A percentile compares a stretch with the other conserved stretches of the same genome.
These are phyloP conservation scores for Fregata magnificens DNA, from an alignment of 2,113 vertebrate genomes.

Conservation along the genomic window DNA sequence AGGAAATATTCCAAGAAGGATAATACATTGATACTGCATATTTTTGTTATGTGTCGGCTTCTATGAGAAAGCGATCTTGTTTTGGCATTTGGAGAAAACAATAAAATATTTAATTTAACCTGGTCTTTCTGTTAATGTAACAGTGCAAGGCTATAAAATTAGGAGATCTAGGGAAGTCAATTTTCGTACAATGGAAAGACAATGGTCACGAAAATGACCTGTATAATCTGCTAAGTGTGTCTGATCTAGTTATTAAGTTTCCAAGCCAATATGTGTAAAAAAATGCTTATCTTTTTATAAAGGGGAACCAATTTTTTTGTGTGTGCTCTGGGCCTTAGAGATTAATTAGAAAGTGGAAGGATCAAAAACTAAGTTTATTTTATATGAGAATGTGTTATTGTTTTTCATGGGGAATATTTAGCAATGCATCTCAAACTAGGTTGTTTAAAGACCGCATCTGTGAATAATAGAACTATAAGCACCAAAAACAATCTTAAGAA, in stretches of 20 bases:
- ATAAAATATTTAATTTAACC: neutral
- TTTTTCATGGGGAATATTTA: neutral
- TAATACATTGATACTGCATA: neutral
- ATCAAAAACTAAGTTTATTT: neutral
- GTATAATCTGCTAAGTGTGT: neutral
- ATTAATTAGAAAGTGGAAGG: neutral
- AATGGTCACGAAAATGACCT: neutral
- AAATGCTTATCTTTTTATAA: neutral
- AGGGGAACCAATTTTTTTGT: neutral
- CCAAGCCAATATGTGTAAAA: neutral
- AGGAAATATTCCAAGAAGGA: neutral
- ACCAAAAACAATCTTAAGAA: neutral
- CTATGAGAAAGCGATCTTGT: neutral
- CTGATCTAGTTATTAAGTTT: neutral
- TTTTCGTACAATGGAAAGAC: neutral
- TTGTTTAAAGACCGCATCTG: neutral
- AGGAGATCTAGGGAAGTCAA: neutral
- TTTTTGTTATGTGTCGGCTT: neutral
- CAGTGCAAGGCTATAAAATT: neutral
- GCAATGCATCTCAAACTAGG: neutral
- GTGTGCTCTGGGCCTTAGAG: neutral
- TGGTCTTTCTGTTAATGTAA: neutral
- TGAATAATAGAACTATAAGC: neutral
- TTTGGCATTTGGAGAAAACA: neutral
- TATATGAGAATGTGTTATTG: neutral